Base-by-base conservation (phyloP, 1,140 invertebrate species). In the Rhopalosiphum maidis region DNA sequence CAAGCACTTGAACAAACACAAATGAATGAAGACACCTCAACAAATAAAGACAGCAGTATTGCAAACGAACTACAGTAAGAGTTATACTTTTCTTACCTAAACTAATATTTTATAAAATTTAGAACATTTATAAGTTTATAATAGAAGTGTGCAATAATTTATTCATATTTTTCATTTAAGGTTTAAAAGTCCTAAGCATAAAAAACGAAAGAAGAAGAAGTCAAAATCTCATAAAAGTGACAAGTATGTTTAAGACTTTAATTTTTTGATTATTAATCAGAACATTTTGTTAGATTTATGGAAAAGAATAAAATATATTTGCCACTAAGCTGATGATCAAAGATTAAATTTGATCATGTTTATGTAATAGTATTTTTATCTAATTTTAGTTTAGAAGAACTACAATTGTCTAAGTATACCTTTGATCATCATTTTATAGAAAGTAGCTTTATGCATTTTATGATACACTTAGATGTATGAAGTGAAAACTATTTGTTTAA, bases 1-100 rank as follows among this genome's bases (percentile, higher is more conserved):
- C 94, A 94, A 46, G 25, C 37, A 95, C 48, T 93, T 93, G 91
- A 5, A 23, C 91, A 93, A 86, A 93, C 97, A 93, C 96, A 97
- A 95, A 96, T 96, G 23, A 96, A 96, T 94, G 95, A 96, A 68
- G 90, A 92, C 90, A 92, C 90, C 77, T 92, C 90, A 83, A 83
- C 82, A 93, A 93, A 93, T n/a, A 93, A 93, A 93, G 91, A 86
- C 48, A 83, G 82, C 82, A 93, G 82, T 85, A 83, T 83, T 55
- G 55, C 46, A 55, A 85, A 85, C 43, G 82, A 93, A 93, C n/a
- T 86, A 86, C 82, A 37, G 91, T 93, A 93, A 90, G 87, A 90
- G 18, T 94, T 48, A 51, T 91, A 43, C 54, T 43, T 82, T 88
- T n/a, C 7, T 94, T 88, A 43, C 46, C 46, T 48, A 60, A 46